These are phyloP conservation scores for Acheta domesticus DNA, from an alignment of 2,888 invertebrate species.

Conservation along the genomic window DNA sequence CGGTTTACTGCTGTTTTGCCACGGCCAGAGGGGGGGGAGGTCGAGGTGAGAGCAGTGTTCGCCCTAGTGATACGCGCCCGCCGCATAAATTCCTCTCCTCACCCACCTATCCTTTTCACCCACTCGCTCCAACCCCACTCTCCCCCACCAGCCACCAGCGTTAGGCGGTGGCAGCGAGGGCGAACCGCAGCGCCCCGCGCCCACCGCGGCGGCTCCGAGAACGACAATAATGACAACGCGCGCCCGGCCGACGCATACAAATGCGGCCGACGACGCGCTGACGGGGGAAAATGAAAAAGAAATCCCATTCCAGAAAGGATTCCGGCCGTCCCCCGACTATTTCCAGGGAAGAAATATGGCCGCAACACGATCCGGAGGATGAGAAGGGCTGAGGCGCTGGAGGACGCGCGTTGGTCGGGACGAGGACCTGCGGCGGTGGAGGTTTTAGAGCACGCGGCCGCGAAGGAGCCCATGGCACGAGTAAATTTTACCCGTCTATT, in stretches of 20 bases:
- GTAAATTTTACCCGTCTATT: too few relatives aligned
- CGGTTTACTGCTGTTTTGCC: background rate
- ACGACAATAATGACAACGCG: conserved; percentile 8
- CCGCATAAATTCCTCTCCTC: background rate
- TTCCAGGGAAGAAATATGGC: background rate
- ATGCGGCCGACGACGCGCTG: background rate
- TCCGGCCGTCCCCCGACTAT: background rate
- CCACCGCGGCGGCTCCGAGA: background rate
- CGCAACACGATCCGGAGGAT: background rate
- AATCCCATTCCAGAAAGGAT: conserved; percentile 18
- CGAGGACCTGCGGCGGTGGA: too few relatives aligned
- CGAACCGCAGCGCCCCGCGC: background rate
- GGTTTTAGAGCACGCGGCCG: too few relatives aligned
- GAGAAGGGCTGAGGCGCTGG: too few relatives aligned
- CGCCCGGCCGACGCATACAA: conserved; percentile 1
- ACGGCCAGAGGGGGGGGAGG: background rate
- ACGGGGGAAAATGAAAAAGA: conserved; percentile 9
- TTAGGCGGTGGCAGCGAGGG: background rate
- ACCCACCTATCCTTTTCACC: background rate
- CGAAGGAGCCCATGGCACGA: too few relatives aligned
- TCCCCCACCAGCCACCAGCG: background rate
- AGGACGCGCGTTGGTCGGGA: too few relatives aligned
- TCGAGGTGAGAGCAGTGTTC: background rate
- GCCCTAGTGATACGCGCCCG: background rate
- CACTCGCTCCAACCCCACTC: background rate